Conservation (phyloP, 2,888 invertebrate genomes). For the Polylopha cassiicola region DNA sequence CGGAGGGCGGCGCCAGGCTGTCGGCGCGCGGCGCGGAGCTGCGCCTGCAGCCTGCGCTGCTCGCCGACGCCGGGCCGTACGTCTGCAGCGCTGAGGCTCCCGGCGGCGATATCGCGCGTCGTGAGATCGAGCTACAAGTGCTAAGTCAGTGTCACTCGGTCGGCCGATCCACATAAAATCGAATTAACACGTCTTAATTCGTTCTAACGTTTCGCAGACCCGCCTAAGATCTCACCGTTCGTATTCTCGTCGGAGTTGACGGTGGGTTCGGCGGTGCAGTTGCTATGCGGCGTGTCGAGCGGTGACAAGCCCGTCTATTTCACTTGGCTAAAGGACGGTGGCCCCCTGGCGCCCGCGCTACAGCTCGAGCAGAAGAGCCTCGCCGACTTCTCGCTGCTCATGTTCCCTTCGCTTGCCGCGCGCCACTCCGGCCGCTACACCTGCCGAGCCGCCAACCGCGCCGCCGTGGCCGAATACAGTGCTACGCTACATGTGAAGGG, state of each 20-base stretch:
- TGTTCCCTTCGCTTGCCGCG: slow-evolving; percentile 81
- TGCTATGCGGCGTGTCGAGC: slow-evolving; percentile 86
- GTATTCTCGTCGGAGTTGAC: slow-evolving; percentile 88
- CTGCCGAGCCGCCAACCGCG: slow-evolving; percentile 83
- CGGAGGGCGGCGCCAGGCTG: slow-evolving; percentile 59
- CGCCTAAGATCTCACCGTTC: slow-evolving; percentile 92
- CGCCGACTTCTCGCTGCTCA: slow-evolving; percentile 82
- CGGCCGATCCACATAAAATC: too few species aligned
- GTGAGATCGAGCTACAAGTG: slow-evolving; percentile 83
- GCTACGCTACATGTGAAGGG: slow-evolving; percentile 82
- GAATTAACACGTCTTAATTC: too few species aligned
- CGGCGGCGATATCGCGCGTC: slow-evolving; percentile 81
- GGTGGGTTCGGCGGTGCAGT: slow-evolving; percentile 88
- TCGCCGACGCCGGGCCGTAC: slow-evolving; percentile 85
- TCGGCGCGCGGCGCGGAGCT: slow-evolving; percentile 52
- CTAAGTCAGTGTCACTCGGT: slow-evolving; percentile 74
- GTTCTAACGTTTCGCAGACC: slow-evolving; percentile 65
- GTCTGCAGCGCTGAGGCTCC: slow-evolving; percentile 85
- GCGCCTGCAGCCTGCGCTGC: slow-evolving; percentile 51
- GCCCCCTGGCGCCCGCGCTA: slow-evolving; percentile 76
- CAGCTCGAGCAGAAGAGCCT: slow-evolving; percentile 83
- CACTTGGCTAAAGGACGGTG: slow-evolving; percentile 81
- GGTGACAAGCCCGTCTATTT: slow-evolving; percentile 84
- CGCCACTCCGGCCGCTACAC: slow-evolving; percentile 83
- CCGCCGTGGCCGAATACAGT: slow-evolving; percentile 81